A percentile compares a stretch with the other conserved stretches of the same genome.
phyloP scores from a whole-genome alignment of 2,797 vertebrate genomes.

The Microhierax caerulescens region DNA sequence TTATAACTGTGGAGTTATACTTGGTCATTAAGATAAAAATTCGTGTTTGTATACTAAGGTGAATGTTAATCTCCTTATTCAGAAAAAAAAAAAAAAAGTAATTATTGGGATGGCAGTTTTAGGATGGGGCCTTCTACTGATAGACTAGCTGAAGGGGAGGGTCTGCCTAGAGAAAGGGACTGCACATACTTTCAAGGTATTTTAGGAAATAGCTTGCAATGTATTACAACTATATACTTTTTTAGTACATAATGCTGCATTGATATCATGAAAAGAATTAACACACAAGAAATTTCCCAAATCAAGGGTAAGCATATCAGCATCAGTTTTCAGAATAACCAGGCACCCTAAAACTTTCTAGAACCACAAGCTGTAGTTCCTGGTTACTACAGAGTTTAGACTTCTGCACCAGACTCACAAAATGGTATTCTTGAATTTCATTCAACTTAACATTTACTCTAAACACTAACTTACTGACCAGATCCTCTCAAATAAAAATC shows the following conservation, averaged over 20 bases:
- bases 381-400: neutral
- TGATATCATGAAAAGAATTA: neutral
- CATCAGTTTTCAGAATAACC: neutral
- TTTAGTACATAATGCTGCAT: neutral
- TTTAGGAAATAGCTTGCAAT: neutral
- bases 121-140: neutral
- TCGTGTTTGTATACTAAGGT: neutral
- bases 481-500: conserved; percentile 42
- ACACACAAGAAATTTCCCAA: neutral
- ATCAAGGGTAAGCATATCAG: neutral
- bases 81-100: neutral
- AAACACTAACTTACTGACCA: conserved; percentile 41
- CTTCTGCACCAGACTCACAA: conserved; percentile 31
- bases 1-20: neutral
- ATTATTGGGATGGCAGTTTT: neutral
- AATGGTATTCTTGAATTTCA: conserved; percentile 25
- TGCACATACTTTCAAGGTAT: neutral
- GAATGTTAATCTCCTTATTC: neutral
- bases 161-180: neutral
- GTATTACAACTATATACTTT: neutral
- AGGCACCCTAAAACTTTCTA: neutral
- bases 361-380: neutral
- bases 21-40: neutral
- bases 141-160: neutral
- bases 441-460: conserved; percentile 42